phyloP scores from a whole-genome alignment of 2,113 vertebrate genomes.

The Dendropsophus ebraccatus region DNA sequence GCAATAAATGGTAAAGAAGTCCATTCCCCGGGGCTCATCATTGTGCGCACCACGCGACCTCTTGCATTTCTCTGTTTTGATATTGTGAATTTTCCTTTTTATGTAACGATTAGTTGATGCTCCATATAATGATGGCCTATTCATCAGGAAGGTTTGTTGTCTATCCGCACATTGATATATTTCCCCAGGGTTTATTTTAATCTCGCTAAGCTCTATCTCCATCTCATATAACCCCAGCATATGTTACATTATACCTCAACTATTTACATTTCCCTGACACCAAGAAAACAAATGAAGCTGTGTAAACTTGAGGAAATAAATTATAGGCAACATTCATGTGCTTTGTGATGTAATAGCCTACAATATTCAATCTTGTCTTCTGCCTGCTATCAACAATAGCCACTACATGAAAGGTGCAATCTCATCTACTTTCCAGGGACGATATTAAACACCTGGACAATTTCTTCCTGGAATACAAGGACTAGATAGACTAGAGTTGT shows the following conservation, averaged over 20 bases:
- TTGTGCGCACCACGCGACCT: neutral
- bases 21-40: neutral
- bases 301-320: constrained; percentile 37
- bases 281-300: constrained; percentile 44
- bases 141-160: constrained; percentile 45
- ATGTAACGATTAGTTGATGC: constrained; percentile 42
- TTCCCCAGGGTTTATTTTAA: constrained; percentile 49
- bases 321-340: constrained; percentile 9
- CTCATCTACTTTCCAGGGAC: neutral
- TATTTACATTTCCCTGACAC: constrained; percentile 49
- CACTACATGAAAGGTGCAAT: neutral
- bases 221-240: constrained; percentile 46
- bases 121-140: constrained; percentile 39
- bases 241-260: constrained; percentile 48
- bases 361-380: constrained; percentile 2
- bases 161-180: constrained; percentile 41
- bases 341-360: constrained; percentile 13
- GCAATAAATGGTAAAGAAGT: neutral
- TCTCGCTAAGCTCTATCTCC: constrained; percentile 41
- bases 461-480: neutral
- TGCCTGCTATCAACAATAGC: constrained; percentile 19
- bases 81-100: constrained; percentile 43
- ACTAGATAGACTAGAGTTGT: neutral
- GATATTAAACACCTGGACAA: constrained; percentile 2
- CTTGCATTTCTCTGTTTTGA: neutral